These are phyloP conservation scores for Penelope pileata DNA, from an alignment of 2,113 vertebrate genomes.

Conservation along the genomic window DNA sequence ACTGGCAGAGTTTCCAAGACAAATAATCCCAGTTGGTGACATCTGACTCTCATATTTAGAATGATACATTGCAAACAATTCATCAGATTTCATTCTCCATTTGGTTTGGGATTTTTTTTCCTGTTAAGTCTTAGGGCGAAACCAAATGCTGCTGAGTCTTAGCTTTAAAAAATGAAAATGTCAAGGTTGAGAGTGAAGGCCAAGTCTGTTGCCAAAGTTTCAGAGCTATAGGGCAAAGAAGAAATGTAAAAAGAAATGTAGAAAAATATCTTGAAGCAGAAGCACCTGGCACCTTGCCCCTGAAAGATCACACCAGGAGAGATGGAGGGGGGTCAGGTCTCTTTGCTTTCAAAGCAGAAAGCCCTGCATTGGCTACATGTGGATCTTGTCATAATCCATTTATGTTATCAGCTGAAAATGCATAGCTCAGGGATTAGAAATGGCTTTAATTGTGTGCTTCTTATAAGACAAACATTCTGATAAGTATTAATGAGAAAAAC, in stretches of 20 bases:
- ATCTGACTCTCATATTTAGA: conserved; percentile 27
- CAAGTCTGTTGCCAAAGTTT: background rate
- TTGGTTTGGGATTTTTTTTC: background rate
- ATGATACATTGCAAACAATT: conserved; percentile 43
- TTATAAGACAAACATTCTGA: background rate
- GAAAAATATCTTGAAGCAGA: background rate
- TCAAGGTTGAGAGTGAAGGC: background rate
- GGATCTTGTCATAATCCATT: background rate
- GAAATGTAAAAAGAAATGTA: background rate
- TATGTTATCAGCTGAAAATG: background rate
- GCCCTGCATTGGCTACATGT: background rate
- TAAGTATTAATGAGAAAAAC: background rate
- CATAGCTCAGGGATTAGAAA: background rate
- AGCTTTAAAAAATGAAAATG: conserved; percentile 18
- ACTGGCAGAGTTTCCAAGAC: conserved; percentile 23
- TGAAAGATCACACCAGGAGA: background rate
- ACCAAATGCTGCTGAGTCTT: conserved; percentile 6
- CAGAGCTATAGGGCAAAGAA: background rate
- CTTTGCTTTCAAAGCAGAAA: background rate
- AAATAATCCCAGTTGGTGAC: conserved; percentile 36
- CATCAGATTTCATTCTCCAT: background rate
- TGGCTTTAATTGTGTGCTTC: background rate
- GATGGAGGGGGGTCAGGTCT: background rate
- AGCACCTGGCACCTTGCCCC: background rate
- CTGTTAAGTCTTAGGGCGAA: conserved; percentile 6